Evolutionary conservation across 2,888 invertebrate genomes (phyloP).

Genomic region (Linyphia triangularis): DNA sequence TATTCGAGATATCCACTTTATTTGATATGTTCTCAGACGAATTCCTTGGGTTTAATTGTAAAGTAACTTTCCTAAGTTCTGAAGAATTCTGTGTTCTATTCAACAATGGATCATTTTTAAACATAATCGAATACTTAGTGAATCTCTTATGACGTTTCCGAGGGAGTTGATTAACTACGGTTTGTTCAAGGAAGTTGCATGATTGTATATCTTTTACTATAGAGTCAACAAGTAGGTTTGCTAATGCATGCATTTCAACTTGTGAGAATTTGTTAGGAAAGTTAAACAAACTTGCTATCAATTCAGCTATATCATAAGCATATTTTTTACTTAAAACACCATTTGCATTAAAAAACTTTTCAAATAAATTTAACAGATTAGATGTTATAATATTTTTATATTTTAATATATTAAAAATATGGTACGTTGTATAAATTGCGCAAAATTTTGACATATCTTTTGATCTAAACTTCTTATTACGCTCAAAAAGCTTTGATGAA

Average conservation of each 20-base stretch:
- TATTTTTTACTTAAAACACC: neutral
- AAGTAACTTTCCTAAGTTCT: neutral
- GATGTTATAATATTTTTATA: neutral
- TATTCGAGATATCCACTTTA: neutral
- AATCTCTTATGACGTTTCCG: slow-evolving; percentile 27
- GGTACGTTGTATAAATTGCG: neutral
- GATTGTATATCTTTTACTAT: slow-evolving; percentile 14
- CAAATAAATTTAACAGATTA: neutral
- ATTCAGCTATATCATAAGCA: neutral
- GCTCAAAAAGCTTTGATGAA: neutral
- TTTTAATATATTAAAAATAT: neutral
- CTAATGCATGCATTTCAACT: neutral
- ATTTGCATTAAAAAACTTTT: neutral
- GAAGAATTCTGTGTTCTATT: neutral
- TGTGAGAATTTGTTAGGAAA: neutral
- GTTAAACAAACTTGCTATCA: neutral
- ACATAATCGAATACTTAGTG: neutral
- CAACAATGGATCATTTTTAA: slow-evolving; percentile 4
- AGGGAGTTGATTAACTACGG: neutral
- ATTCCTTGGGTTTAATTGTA: neutral
- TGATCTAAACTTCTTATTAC: neutral
- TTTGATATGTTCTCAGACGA: neutral
- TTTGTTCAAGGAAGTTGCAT: slow-evolving; percentile 6
- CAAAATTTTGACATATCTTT: slow-evolving; percentile 5
- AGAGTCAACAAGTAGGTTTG: neutral